These are phyloP conservation scores for Aselliscus stoliczkanus DNA, from an alignment of 2,797 vertebrate genomes.

Conservation along the genomic window DNA sequence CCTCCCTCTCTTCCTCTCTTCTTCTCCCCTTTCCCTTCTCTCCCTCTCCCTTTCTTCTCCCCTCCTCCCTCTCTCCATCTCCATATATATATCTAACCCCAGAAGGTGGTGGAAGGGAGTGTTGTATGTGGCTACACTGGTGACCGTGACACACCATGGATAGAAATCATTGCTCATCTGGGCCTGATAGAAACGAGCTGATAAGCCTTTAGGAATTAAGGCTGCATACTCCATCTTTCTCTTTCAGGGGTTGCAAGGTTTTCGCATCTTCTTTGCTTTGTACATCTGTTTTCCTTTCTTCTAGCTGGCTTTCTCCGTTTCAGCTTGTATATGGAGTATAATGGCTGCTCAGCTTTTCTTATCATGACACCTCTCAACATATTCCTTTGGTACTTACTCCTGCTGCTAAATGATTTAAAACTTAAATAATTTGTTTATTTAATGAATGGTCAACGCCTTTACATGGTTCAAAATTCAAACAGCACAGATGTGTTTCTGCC, in stretches of 20 bases:
- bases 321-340: background rate
- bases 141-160: background rate
- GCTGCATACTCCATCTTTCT: background rate
- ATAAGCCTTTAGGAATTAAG: background rate
- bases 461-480: background rate
- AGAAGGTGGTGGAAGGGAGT: background rate
- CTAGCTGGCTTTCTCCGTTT: slow-evolving; percentile 33
- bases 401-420: slow-evolving; percentile 31
- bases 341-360: slow-evolving; percentile 17
- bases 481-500: background rate
- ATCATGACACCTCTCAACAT: background rate
- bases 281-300: slow-evolving; percentile 31
- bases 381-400: slow-evolving; percentile 14
- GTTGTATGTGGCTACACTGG: background rate
- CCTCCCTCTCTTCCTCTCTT: no score
- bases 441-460: background rate
- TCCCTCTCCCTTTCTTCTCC: no score
- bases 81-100: background rate
- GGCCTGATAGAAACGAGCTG: background rate
- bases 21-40: no score
- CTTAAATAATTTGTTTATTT: slow-evolving; percentile 38
- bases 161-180: background rate
- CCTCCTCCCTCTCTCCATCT: no score
- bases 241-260: background rate
- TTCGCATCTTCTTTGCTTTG: background rate